These are phyloP conservation scores for Pterois miles DNA, from an alignment of 2,797 vertebrate species.

Conservation along the genomic window DNA sequence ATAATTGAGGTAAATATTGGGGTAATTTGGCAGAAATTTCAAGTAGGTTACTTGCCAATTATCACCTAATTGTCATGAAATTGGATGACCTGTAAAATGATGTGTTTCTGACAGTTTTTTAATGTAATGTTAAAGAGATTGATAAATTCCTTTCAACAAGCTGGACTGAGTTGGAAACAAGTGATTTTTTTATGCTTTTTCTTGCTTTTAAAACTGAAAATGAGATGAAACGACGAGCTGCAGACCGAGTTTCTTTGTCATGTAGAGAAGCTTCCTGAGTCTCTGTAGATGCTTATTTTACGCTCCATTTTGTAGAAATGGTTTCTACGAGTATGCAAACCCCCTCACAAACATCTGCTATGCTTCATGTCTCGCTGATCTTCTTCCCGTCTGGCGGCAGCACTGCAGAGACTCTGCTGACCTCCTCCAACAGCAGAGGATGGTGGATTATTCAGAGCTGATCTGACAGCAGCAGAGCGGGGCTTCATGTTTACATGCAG, in stretches of 20 bases:
- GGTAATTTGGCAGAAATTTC: too few species aligned
- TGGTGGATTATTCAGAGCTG: neutral
- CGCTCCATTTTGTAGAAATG: constrained; percentile 34
- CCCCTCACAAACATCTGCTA: constrained; percentile 9
- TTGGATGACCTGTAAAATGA: too few species aligned
- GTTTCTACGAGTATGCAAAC: neutral
- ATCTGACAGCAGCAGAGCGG: neutral
- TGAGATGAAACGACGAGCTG: neutral
- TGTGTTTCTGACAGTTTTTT: too few species aligned
- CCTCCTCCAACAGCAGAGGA: constrained; percentile 20
- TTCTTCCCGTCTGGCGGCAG: neutral
- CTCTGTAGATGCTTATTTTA: constrained; percentile 8
- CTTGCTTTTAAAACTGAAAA: neutral
- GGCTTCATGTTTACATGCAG: constrained; percentile 40
- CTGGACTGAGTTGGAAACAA: neutral
- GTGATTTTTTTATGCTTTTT: neutral
- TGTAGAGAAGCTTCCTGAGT: constrained; percentile 16
- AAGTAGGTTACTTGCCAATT: too few species aligned
- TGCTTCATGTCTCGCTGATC: constrained; percentile 30
- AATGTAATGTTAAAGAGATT: neutral
- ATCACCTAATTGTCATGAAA: too few species aligned
- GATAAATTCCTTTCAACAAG: neutral
- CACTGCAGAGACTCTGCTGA: constrained; percentile 18
- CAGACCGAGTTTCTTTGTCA: neutral
- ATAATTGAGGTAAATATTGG: too few species aligned